Conservation (phyloP, 2,113 vertebrate genomes). For the cat (Felis catus) region F.catus_Fca126_mat1.0 CM031418.1:111985501-111986000, state of each 20-base stretch:
- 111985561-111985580: background rate
- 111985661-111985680: background rate
- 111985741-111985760: background rate
- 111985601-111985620: background rate
- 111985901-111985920: background rate
- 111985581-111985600: background rate
- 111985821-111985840: background rate
- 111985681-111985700: background rate
- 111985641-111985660: background rate
- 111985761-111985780: background rate
- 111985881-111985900: background rate
- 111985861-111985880: background rate
- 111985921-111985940: background rate
- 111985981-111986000: background rate
- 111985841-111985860: background rate
- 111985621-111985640: background rate
- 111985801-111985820: background rate
- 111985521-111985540: background rate
- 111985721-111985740: background rate
- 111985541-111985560: background rate
- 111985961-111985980: background rate
- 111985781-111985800: background rate
- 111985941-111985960: background rate
- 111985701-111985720: background rate
- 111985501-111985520: background rate